These are phyloP conservation scores for Tragelaphus strepsiceros DNA, from an alignment of 2,113 vertebrate species.

Conservation along the genomic window DNA sequence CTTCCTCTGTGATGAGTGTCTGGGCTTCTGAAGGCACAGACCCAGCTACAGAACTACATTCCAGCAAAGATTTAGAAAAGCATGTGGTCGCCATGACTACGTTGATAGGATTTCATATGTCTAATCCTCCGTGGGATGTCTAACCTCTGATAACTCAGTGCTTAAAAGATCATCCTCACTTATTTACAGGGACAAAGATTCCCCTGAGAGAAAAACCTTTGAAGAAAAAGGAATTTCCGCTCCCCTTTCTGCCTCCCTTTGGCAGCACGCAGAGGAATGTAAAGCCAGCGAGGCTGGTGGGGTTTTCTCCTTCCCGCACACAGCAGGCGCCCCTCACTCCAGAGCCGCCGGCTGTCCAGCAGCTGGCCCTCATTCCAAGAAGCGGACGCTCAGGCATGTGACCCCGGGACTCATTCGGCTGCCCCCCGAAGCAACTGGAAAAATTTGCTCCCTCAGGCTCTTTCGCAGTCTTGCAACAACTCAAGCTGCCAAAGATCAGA, in stretches of 20 bases:
- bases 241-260: neutral
- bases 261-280: neutral
- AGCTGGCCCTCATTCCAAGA: neutral
- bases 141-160: neutral
- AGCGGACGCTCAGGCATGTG: neutral
- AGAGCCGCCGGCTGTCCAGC: neutral
- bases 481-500: neutral
- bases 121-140: neutral
- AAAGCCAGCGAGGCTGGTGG: neutral
- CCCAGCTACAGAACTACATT: neutral
- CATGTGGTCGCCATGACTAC: neutral
- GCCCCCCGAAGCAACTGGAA: conserved; percentile 34
- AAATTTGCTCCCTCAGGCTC: neutral
- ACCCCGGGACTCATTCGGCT: neutral
- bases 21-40: neutral
- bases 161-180: neutral
- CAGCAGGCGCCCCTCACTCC: neutral
- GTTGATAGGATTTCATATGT: fast-evolving
- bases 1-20: neutral
- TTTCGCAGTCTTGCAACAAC: neutral
- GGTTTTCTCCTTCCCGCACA: neutral
- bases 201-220: neutral
- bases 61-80: neutral
- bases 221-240: neutral
- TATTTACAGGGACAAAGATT: neutral